These are phyloP conservation scores for Selenia dentaria DNA, from an alignment of 2,888 invertebrate species.

Conservation along the genomic window DNA sequence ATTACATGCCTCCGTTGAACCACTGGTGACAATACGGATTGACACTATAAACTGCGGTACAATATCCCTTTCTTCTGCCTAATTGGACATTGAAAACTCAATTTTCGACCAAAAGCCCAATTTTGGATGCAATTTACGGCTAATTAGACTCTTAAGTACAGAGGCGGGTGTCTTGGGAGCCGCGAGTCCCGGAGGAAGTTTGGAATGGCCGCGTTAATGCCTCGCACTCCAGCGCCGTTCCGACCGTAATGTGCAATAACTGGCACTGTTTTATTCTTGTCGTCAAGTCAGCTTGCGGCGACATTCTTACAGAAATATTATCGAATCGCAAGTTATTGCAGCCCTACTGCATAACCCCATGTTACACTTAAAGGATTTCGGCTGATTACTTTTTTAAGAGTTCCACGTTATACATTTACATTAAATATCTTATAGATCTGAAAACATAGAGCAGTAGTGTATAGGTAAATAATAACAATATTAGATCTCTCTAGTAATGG, in stretches of 20 bases:
- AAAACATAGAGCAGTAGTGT: too few relatives aligned
- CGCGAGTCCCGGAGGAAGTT: constrained; percentile 54
- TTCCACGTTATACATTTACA: too few relatives aligned
- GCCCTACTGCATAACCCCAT: constrained; percentile 16
- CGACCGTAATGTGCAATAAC: constrained; percentile 55
- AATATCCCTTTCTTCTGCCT: constrained; percentile 69
- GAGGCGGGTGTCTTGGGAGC: constrained; percentile 48
- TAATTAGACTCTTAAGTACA: constrained; percentile 79
- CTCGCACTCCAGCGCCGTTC: constrained; percentile 32
- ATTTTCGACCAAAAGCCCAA: constrained; percentile 73
- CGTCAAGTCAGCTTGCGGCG: constrained; percentile 35
- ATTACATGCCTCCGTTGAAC: constrained; percentile 17
- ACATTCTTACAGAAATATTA: constrained; percentile 9
- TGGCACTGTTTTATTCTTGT: constrained; percentile 50
- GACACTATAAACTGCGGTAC: constrained; percentile 63
- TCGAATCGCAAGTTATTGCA: constrained; percentile 15
- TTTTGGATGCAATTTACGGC: constrained; percentile 77
- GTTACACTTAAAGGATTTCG: too few relatives aligned
- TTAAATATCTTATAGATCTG: too few relatives aligned
- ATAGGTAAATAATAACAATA: too few relatives aligned
- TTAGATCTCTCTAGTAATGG: too few relatives aligned
- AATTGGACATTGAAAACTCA: constrained; percentile 79
- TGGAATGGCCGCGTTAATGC: constrained; percentile 62
- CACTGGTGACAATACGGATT: constrained; percentile 57
- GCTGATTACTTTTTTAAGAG: too few relatives aligned